These are phyloP conservation scores for Fratercula arctica DNA, from an alignment of 2,797 vertebrate genomes.

Conservation along the genomic window DNA sequence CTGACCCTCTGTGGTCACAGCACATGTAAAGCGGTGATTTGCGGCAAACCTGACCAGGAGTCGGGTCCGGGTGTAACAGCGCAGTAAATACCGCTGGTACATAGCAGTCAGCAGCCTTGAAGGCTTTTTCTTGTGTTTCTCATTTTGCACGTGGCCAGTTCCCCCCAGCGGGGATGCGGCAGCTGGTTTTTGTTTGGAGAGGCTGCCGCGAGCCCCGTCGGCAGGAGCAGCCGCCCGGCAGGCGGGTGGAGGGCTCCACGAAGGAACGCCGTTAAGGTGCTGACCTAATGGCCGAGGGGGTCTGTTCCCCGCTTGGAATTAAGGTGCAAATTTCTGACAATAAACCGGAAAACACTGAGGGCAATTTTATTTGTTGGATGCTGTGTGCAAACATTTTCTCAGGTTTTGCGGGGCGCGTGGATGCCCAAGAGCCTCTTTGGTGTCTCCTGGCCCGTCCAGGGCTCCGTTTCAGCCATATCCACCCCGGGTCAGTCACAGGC, in stretches of 20 bases:
- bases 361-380: background rate
- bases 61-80: background rate
- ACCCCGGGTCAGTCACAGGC: background rate
- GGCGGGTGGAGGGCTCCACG: background rate
- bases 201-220: background rate
- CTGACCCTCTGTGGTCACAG: background rate
- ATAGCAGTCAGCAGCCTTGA: background rate
- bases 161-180: background rate
- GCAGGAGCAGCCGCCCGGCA: background rate
- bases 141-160: background rate
- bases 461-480: background rate
- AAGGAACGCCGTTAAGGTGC: accelerated
- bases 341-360: background rate
- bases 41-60: background rate
- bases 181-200: background rate
- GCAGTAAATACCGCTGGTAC: background rate
- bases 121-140: background rate
- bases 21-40: background rate
- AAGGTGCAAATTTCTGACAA: background rate
- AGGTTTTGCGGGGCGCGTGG: background rate
- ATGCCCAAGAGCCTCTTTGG: background rate
- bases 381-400: background rate
- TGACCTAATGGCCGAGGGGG: background rate
- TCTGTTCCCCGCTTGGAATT: background rate
- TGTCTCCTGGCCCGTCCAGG: background rate